Evolutionary conservation across 2,113 vertebrate species (phyloP).

Genomic region (Himantopus leucocephalus): DNA sequence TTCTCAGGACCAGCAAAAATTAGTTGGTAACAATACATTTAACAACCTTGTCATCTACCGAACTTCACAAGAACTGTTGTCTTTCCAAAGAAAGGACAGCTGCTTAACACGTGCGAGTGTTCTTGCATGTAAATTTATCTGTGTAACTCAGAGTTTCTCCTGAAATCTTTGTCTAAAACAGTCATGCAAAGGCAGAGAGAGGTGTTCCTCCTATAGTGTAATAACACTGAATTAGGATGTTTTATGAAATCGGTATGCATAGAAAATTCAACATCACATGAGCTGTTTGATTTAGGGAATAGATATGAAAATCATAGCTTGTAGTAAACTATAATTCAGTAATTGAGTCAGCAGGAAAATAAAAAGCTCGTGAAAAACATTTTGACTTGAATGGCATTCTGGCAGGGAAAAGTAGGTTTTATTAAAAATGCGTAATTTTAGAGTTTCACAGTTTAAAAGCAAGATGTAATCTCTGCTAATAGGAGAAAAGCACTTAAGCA

Average conservation of each 20-base stretch:
- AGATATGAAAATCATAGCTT: background rate
- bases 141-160: background rate
- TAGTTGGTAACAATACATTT: background rate
- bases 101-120: fast-evolving
- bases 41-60: background rate
- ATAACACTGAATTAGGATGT: background rate
- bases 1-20: background rate
- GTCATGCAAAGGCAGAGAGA: background rate
- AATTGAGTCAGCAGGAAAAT: background rate
- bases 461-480: background rate
- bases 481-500: background rate
- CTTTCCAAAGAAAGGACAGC: background rate
- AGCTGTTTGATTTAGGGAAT: background rate
- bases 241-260: background rate
- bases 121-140: background rate
- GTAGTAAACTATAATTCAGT: background rate
- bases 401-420: background rate
- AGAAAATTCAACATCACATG: background rate
- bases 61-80: background rate
- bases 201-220: background rate
- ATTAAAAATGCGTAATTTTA: background rate
- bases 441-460: background rate
- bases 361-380: background rate
- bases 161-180: background rate
- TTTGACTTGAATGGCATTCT: background rate